Evolutionary conservation across 2,113 vertebrate species (phyloP).

Genomic region (Strigops habroptila): DNA sequence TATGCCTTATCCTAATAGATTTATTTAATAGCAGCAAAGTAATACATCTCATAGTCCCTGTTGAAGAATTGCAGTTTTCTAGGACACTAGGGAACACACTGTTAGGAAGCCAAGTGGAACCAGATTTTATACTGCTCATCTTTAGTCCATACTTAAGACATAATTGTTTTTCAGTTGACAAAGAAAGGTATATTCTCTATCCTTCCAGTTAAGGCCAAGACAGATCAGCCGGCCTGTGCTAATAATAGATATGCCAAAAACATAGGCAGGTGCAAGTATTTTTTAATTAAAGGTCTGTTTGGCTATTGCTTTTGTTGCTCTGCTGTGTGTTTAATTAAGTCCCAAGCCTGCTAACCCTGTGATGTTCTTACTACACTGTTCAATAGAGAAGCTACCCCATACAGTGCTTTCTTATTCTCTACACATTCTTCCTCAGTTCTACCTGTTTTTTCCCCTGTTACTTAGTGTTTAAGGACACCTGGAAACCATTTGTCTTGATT

Average conservation of each 20-base stretch:
- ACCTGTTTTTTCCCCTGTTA: neutral
- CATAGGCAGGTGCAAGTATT: neutral
- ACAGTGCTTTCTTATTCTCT: neutral
- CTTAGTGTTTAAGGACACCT: neutral
- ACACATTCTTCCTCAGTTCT: neutral
- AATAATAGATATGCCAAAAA: neutral
- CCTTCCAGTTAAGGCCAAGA: neutral
- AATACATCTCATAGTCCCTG: neutral
- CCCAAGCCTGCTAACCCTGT: neutral
- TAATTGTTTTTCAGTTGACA: neutral
- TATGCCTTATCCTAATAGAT: neutral
- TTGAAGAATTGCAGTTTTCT: neutral
- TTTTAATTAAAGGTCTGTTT: neutral
- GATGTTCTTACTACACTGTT: neutral
- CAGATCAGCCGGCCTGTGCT: neutral
- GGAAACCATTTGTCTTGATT: neutral
- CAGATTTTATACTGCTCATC: neutral
- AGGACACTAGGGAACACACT: neutral
- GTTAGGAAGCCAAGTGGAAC: constrained; percentile 8
- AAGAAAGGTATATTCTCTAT: neutral
- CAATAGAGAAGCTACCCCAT: neutral
- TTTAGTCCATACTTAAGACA: neutral
- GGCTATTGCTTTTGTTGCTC: neutral
- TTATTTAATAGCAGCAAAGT: neutral
- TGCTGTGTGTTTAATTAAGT: neutral